Evolutionary conservation across 37 sponge, comb jelly and placozoan genomes (phyloP).

Genomic region (Oopsacas minuta): DNA sequence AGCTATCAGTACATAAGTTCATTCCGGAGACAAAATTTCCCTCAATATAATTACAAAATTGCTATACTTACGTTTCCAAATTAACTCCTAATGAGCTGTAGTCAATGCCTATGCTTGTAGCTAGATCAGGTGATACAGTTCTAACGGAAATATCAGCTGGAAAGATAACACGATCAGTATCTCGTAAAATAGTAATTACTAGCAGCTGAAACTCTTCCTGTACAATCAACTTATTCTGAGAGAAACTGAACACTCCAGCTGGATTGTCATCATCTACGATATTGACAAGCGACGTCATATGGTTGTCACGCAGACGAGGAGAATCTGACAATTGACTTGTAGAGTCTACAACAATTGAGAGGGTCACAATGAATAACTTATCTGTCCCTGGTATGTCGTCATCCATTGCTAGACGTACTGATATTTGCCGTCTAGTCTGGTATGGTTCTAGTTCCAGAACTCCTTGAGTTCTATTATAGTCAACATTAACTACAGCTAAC

Average conservation of each 20-base stretch:
- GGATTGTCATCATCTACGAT: slow-evolving; percentile 60
- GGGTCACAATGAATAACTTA: neutral
- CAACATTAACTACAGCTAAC: neutral
- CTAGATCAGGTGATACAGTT: neutral
- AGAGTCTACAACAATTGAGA: neutral
- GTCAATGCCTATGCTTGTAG: neutral
- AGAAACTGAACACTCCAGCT: slow-evolving; percentile 64
- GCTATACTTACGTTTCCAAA: neutral
- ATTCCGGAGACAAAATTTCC: too few relatives aligned
- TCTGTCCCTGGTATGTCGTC: neutral
- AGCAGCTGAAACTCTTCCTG: slow-evolving; percentile 17
- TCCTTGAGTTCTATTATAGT: neutral
- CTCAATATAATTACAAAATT: too few relatives aligned
- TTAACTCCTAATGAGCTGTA: neutral
- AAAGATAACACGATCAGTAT: neutral
- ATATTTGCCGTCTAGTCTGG: neutral
- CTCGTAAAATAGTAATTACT: neutral
- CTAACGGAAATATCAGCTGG: neutral
- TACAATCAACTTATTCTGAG: neutral
- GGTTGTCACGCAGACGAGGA: neutral
- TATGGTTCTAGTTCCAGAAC: neutral
- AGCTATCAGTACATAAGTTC: too few relatives aligned
- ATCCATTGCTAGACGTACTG: neutral
- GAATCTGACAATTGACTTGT: neutral
- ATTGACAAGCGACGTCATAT: slow-evolving; percentile 23